These are phyloP conservation scores for Felis catus DNA, from an alignment of 2,113 vertebrate species.

Conservation along the genomic window F.catus_Fca126_mat1.0 CM031417.1:62892501-62893000, in stretches of 20 bases:
- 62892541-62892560: constrained; percentile 4
- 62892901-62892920: background rate
- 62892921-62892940: background rate
- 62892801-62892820: background rate
- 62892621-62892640: constrained; percentile 88
- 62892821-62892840: background rate
- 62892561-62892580: constrained; percentile 23
- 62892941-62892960: constrained; percentile 4
- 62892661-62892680: constrained; percentile 96
- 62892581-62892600: background rate
- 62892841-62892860: background rate
- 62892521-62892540: background rate
- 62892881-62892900: background rate
- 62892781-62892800: background rate
- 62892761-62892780: background rate
- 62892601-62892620: background rate
- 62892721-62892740: background rate
- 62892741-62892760: background rate
- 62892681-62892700: constrained; percentile 85
- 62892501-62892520: constrained; percentile 8
- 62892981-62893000: background rate
- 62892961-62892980: background rate
- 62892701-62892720: background rate
- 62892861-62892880: background rate
- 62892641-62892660: constrained; percentile 94